These are phyloP conservation scores for Melipona beecheii DNA, from an alignment of 2,888 invertebrate species.

Conservation along the genomic window DNA sequence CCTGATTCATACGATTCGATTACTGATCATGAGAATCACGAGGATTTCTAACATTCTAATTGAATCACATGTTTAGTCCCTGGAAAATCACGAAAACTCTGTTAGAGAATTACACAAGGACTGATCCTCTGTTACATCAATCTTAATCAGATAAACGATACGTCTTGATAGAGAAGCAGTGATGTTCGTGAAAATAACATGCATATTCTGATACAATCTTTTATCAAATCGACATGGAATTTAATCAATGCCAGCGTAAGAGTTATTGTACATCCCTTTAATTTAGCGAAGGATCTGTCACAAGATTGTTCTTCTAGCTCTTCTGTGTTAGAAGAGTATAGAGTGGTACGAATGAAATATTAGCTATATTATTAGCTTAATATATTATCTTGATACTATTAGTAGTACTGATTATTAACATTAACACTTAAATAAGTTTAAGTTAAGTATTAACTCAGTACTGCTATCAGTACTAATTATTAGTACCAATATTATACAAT, in stretches of 20 bases:
- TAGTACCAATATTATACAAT: too few species aligned
- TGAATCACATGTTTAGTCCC: background rate
- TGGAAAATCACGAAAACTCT: slow-evolving; percentile 8
- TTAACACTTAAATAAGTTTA: too few species aligned
- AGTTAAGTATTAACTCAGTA: too few species aligned
- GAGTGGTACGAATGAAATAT: background rate
- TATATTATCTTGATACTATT: too few species aligned
- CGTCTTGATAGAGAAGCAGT: background rate
- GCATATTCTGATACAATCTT: background rate
- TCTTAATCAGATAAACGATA: background rate
- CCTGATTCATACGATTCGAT: slow-evolving; percentile 9
- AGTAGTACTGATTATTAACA: too few species aligned
- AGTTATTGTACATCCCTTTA: background rate
- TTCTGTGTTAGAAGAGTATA: background rate
- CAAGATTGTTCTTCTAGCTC: background rate
- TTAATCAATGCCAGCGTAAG: background rate
- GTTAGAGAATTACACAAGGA: background rate
- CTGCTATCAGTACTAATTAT: too few species aligned
- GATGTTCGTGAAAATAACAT: background rate
- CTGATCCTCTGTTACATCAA: background rate
- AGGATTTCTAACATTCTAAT: background rate
- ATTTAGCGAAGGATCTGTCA: background rate
- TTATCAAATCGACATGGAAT: background rate
- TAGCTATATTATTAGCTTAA: background rate
- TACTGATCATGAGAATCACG: background rate